Evolutionary conservation across 1,140 invertebrate genomes (phyloP), one percentile per base, ranked within the genome.

Genomic region (Pseudobourletiella spinata): DNA sequence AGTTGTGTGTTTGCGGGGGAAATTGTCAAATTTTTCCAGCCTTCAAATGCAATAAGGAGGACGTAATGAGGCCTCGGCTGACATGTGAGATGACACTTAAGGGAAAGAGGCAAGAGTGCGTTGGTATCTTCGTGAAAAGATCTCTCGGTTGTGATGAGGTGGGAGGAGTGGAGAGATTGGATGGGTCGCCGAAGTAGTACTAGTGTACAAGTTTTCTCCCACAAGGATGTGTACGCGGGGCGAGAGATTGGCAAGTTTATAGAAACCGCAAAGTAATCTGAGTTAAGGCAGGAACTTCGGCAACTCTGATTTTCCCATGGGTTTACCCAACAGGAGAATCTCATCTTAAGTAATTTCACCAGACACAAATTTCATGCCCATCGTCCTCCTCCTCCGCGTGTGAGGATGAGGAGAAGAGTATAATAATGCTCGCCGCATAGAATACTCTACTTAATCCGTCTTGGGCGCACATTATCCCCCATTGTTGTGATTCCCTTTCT

Each of bases 181-280:
- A n/a, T n/a, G 32, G 32, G 8, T 39, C 32, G 32, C n/a, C n/a
- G n/a, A n/a, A 39, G 32, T 39, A n/a, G 32, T 39, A 39, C 32
- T 39, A n/a, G n/a, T n/a, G n/a, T n/a, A n/a, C n/a, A n/a, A n/a
- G n/a, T n/a, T n/a, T n/a, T n/a, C n/a, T n/a, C n/a, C n/a, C n/a
- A n/a, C n/a, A n/a, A n/a, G n/a, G n/a, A n/a, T n/a, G n/a, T n/a
- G n/a, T n/a, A n/a, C n/a, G n/a, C n/a, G n/a, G n/a, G n/a, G n/a
- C n/a, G 32, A 39, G n/a, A 51, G 48, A 51, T 51, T 24, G 48
- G 48, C 48, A 51, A 51, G 48, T 51, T 51, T 51, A n/a, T n/a
- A n/a, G 48, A 51, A 51, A 51, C 48, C 48, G 24, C 48, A 51
- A 51, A 51, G 48, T 51, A 51, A 51, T 51, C 48, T 51, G 48